These are phyloP conservation scores for Sebastiscus albofasciatus DNA, from an alignment of 2,797 vertebrate species.

Conservation along the genomic window DNA sequence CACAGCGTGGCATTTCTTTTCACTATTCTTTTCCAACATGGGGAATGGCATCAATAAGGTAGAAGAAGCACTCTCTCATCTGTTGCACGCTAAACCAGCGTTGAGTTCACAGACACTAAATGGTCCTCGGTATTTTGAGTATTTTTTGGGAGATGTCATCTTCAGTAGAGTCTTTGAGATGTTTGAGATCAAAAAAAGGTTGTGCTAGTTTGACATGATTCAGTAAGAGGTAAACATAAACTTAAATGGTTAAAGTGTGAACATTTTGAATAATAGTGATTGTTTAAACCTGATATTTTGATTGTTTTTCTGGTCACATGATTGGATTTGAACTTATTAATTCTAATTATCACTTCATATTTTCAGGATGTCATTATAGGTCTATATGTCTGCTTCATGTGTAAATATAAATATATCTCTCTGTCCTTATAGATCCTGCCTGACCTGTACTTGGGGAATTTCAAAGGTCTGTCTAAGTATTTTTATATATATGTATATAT, in stretches of 20 bases:
- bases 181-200: neutral
- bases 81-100: conserved; percentile 1
- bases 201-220: neutral
- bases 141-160: neutral
- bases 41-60: conserved; percentile 87
- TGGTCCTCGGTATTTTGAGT: neutral
- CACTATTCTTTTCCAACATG: conserved; percentile 58
- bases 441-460: conserved; percentile 94
- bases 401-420: neutral
- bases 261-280: neutral
- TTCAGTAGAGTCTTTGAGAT: neutral
- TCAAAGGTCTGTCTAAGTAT: conserved; percentile 87
- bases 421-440: conserved; percentile 88
- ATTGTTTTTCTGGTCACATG: neutral
- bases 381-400: neutral
- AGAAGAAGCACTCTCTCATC: conserved; percentile 5
- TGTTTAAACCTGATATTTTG: neutral
- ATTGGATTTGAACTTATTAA: neutral
- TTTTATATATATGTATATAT: neutral
- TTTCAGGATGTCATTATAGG: neutral
- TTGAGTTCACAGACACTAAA: conserved; percentile 7
- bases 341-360: conserved; percentile 1
- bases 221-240: neutral
- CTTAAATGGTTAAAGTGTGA: neutral
- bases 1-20: neutral